phyloP scores from a whole-genome alignment of 2,797 vertebrate species.

The Tenualosa ilisha region DNA sequence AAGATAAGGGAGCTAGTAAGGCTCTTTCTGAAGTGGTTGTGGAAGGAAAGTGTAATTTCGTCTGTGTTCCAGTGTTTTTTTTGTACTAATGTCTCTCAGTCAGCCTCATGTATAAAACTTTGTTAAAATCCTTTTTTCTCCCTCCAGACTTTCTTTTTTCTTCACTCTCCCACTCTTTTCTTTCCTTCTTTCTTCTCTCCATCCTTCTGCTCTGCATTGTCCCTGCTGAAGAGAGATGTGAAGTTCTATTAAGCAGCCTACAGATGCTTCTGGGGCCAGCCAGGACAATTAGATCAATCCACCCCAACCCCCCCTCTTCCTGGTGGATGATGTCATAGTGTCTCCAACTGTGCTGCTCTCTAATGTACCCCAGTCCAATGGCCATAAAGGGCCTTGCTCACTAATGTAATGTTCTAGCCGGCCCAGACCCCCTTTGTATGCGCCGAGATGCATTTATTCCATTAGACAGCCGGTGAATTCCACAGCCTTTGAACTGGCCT shows the following conservation, averaged over 20 bases:
- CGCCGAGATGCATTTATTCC: conserved; percentile 29
- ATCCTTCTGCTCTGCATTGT: not conserved
- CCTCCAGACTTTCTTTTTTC: not conserved
- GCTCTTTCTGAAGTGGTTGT: not conserved
- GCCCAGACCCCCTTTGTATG: conserved; percentile 24
- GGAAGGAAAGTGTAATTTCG: not conserved
- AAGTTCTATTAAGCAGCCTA: conserved; percentile 41
- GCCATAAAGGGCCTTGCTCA: not conserved
- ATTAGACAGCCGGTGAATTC: conserved; percentile 21
- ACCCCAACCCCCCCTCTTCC: not conserved
- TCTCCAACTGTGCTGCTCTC: not conserved
- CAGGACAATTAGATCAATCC: conserved; percentile 22
- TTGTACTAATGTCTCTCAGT: not conserved
- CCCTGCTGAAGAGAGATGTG: not conserved
- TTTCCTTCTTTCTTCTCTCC: not conserved
- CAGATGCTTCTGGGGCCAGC: conserved; percentile 29
- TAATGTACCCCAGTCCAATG: not conserved
- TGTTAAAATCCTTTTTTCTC: not conserved
- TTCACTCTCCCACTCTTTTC: not conserved
- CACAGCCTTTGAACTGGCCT: conserved; percentile 16
- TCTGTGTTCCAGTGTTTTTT: not conserved
- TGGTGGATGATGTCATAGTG: conserved; percentile 27
- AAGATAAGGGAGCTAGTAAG: not conserved
- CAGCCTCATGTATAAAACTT: not conserved
- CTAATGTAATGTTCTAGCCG: not conserved